Evolutionary conservation across 2,888 invertebrate genomes (phyloP).

Genomic region (Drosophila prostipennis): DNA sequence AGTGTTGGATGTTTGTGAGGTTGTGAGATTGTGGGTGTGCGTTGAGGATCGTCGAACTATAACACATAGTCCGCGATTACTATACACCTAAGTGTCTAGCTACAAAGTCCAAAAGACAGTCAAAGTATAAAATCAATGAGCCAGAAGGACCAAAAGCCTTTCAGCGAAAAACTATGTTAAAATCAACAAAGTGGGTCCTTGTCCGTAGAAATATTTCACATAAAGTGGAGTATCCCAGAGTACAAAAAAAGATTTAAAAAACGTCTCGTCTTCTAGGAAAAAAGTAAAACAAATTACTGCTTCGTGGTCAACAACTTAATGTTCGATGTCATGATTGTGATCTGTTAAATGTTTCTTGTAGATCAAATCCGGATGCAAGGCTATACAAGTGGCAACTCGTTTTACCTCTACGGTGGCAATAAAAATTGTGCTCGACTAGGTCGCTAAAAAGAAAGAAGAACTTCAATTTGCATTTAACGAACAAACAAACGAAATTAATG

Average conservation of each 20-base stretch:
- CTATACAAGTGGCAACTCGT: conserved; percentile 21
- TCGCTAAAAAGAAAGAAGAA: conserved; percentile 51
- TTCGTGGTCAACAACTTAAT: not conserved
- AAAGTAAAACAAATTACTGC: too few species aligned
- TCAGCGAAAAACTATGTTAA: not conserved
- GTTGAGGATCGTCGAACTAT: conserved; percentile 2
- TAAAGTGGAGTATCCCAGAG: not conserved
- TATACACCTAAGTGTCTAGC: conserved; percentile 14
- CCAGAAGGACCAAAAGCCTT: not conserved
- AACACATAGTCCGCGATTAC: not conserved
- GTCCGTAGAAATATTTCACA: not conserved
- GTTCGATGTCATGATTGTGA: conserved; percentile 8
- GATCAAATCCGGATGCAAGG: conserved; percentile 31
- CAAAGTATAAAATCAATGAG: conserved; percentile 1
- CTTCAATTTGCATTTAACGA: conserved; percentile 53
- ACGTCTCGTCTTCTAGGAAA: conserved; percentile 4
- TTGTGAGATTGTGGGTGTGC: conserved; percentile 6
- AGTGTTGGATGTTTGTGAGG: conserved; percentile 9
- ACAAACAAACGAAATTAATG: conserved; percentile 36
- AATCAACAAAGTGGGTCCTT: not conserved
- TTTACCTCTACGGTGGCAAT: conserved; percentile 38
- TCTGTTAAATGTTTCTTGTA: conserved; percentile 5
- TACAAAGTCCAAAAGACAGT: conserved; percentile 13
- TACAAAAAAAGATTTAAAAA: not conserved
- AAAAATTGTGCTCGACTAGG: conserved; percentile 23